These are phyloP conservation scores for Drosophila truncata DNA, from an alignment of 1,140 invertebrate genomes.

Conservation along the genomic window DNA sequence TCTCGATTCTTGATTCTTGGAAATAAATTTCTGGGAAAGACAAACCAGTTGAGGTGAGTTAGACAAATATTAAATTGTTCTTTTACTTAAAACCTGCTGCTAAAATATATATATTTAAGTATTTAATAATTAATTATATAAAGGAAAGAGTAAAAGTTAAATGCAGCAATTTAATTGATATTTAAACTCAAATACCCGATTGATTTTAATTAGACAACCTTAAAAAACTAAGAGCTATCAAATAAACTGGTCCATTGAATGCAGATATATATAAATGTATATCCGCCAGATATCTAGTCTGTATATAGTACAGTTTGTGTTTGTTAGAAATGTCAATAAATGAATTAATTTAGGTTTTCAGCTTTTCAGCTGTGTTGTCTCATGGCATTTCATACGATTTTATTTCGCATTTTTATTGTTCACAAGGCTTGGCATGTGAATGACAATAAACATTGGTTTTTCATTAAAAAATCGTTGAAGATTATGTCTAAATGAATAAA, in stretches of 20 bases:
- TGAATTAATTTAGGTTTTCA: conserved; percentile 44
- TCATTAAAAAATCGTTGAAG: neutral
- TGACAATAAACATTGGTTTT: conserved; percentile 9
- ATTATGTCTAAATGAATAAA: conserved; percentile 9
- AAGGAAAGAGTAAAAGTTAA: neutral
- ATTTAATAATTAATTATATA: neutral
- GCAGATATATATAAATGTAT: neutral
- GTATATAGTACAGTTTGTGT: neutral
- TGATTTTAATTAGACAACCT: conserved; percentile 3
- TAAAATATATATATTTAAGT: neutral
- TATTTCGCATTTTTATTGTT: conserved; percentile 2
- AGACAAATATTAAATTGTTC: neutral
- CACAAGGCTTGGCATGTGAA: conserved; percentile 1
- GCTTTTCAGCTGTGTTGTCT: conserved; percentile 13
- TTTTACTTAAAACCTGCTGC: neutral
- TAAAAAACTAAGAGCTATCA: neutral
- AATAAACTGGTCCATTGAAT: conserved; percentile 16
- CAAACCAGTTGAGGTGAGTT: conserved; percentile 4
- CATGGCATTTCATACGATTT: conserved; percentile 1
- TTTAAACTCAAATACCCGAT: neutral
- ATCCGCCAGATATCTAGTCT: conserved; percentile 7
- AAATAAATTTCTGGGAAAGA: conserved; percentile 12
- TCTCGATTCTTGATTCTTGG: conserved; percentile 7
- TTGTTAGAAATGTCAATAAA: conserved; percentile 62
- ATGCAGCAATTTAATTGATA: conserved; percentile 2